Percentiles rank a stretch among this genome's conserved stretches.
phyloP scores from a whole-genome alignment of 2,113 vertebrate genomes.

The Mesitornis unicolor region DNA sequence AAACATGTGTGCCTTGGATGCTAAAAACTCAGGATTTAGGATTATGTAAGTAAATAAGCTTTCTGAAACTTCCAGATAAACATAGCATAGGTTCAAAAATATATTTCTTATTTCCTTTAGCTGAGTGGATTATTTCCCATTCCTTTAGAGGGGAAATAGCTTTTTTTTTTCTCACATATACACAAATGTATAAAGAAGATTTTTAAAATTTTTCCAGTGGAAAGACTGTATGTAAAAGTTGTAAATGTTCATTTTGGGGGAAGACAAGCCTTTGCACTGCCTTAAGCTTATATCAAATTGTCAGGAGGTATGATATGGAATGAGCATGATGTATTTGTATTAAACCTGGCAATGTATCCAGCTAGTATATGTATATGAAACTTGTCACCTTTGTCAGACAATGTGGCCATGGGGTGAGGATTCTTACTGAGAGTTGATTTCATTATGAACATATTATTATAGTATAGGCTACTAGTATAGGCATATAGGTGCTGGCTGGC shows the following conservation, averaged over 20 bases:
- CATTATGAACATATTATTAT: accelerated
- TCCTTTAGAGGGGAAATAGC: not conserved
- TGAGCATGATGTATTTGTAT: not conserved
- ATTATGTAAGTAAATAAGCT: not conserved
- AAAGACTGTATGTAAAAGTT: not conserved
- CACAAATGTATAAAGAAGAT: not conserved
- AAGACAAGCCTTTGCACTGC: not conserved
- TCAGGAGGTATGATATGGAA: not conserved
- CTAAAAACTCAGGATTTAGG: not conserved
- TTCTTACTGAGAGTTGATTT: not conserved
- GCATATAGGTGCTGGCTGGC: not conserved
- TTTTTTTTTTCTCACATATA: not conserved
- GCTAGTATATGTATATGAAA: not conserved
- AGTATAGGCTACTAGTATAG: not conserved
- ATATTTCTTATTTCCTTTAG: not conserved
- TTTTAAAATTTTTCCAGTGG: not conserved
- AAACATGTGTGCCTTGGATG: not conserved
- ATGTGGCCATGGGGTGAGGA: not conserved
- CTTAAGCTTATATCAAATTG: not conserved
- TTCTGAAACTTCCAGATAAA: not conserved
- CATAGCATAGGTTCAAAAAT: not conserved
- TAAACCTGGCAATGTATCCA: not conserved
- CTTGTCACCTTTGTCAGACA: not conserved
- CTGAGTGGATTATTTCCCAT: not conserved
- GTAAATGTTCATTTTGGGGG: not conserved